These are phyloP conservation scores for Styela clava DNA, from an alignment of 23 tunicate species.

Conservation along the genomic window DNA sequence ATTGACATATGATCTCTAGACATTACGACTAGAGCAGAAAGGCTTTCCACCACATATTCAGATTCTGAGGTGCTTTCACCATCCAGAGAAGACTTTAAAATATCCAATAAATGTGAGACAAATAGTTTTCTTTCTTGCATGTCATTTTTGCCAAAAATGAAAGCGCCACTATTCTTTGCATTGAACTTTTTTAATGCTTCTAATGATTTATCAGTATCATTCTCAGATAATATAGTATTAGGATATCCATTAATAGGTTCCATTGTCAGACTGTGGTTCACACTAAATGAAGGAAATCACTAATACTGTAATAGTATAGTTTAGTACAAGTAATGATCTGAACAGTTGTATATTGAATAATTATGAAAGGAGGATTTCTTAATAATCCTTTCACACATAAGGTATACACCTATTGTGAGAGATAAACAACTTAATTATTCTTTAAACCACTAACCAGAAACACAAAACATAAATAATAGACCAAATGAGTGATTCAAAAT, in stretches of 20 bases:
- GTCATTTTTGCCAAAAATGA: not conserved
- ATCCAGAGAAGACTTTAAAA: not conserved
- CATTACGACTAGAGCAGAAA: conserved; percentile 16
- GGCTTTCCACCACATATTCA: not conserved
- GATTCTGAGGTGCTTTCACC: not conserved
- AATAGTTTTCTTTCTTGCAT: not conserved
- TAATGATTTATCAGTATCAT: not conserved
- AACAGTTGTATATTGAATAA: too few species aligned
- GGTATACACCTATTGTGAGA: too few species aligned
- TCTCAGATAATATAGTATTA: not conserved
- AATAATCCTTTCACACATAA: too few species aligned
- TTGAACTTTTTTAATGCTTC: not conserved
- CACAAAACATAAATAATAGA: too few species aligned
- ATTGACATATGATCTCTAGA: conserved; percentile 22
- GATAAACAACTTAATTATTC: too few species aligned
- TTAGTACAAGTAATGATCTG: too few species aligned
- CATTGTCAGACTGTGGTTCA: too few species aligned
- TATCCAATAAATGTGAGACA: not conserved
- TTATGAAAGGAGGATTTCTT: too few species aligned
- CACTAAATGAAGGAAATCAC: too few species aligned
- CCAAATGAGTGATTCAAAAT: too few species aligned
- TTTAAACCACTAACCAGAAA: too few species aligned
- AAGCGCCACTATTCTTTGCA: not conserved
- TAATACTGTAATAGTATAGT: too few species aligned
- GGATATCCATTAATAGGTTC: not conserved